Base-by-base conservation (phyloP, 1,140 invertebrate genomes). In the Zaprionus capensis region DNA sequence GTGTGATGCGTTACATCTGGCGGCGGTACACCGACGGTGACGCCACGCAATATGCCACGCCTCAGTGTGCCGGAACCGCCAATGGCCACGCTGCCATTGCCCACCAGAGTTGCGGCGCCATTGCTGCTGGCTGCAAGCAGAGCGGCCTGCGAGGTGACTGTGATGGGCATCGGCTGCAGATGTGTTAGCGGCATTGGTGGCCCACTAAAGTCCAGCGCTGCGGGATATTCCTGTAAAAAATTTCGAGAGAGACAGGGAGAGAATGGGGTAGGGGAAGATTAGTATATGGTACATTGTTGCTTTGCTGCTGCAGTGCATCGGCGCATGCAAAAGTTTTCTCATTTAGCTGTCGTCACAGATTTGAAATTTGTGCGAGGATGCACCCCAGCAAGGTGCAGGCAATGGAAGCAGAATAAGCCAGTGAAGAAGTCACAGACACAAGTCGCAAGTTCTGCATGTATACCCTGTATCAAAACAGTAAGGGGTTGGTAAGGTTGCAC, bases 1-100 rank as follows among this genome's bases (percentile, higher is more conserved):
- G 92, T 92, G 64, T 92, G 91, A 71, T 92, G 91, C 49, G 92
- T 92, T 1, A 92, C 92, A 76, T 92, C 92, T 1, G 92, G 92
- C 41, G 78, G 92, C 41, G 91, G 92, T 26, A 91, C 46, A 12
- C 17, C 91, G 22, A 81, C 86, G 31, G 85, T 80, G 12, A 92
- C 73, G 31, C 84, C 91, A 20, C 91, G 91, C 58, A 92, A 66
- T 28, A 92, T 92, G 20, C 92, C 92, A 17, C 92, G 92, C 11
- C 92, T 66, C 55, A 93, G 61, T 1, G 92, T 93, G 41, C 92
- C 91, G 5, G 85, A 76, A 4, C 87, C 88, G 5, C 72, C 58
- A 1, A 49, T 59, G 20, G 76, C 12, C 1, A 38, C 76, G 38
- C 36, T 66, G 26, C 79, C 80, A 36, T 74, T 70, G 17, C 65